Conservation (phyloP, 2,888 invertebrate genomes). For the Chamaedrilus cognettii region DNA sequence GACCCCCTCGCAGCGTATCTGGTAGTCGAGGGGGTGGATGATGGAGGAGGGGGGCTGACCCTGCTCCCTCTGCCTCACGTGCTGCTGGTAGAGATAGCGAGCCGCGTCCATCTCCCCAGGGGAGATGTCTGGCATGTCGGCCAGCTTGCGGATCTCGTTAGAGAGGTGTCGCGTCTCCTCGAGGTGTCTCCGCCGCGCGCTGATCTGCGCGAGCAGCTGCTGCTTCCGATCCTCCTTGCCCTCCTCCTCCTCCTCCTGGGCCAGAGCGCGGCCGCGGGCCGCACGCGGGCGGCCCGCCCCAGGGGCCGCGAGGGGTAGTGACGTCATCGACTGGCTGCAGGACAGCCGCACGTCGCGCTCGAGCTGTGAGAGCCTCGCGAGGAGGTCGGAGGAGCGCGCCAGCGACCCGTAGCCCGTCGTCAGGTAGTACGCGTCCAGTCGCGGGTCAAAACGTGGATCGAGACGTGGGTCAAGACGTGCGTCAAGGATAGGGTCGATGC, state of each 20-base stretch:
- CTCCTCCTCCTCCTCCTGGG: conserved; percentile 60
- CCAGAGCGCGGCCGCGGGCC: background rate
- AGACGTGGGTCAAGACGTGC: background rate
- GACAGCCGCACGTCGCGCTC: conserved; percentile 26
- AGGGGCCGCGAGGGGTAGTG: conserved; percentile 26
- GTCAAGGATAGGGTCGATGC: background rate
- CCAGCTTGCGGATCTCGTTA: conserved; percentile 61
- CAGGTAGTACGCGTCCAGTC: background rate
- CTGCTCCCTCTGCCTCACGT: conserved; percentile 15
- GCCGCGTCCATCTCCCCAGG: conserved; percentile 28
- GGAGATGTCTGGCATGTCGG: conserved; percentile 36
- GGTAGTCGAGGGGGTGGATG: conserved; percentile 55
- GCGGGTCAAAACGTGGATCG: background rate
- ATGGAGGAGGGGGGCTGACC: conserved; percentile 46
- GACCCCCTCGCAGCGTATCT: conserved; percentile 2
- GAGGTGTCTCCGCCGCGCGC: conserved; percentile 66
- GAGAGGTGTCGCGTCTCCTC: conserved; percentile 65
- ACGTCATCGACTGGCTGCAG: conserved; percentile 33
- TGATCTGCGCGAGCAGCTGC: conserved; percentile 67
- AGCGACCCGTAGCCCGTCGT: conserved; percentile 15
- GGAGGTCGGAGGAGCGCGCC: conserved; percentile 31
- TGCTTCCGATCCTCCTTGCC: conserved; percentile 66
- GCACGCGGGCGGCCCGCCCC: background rate
- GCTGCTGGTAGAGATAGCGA: conserved; percentile 30
- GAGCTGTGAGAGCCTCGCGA: conserved; percentile 21